phyloP scores from a whole-genome alignment of 2,797 vertebrate genomes.

The Apogon hyalosoma region DNA sequence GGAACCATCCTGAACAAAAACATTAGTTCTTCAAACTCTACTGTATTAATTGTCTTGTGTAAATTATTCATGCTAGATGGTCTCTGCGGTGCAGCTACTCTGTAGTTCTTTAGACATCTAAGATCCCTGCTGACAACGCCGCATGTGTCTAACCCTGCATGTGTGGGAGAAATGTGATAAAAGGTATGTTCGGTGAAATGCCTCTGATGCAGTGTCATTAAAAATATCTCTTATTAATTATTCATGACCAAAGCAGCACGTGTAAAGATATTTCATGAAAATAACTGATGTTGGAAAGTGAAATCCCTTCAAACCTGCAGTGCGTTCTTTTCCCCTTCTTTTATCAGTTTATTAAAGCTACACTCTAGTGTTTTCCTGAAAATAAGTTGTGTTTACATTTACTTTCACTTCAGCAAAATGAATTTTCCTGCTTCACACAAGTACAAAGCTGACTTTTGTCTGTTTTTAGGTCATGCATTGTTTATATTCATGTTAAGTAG shows the following conservation, averaged over 20 bases:
- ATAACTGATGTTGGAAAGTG: no score
- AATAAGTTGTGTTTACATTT: no score
- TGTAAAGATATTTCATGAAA: neutral
- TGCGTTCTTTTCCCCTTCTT: no score
- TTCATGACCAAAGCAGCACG: neutral
- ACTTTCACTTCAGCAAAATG: no score
- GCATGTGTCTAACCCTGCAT: neutral
- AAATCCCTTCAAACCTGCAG: no score
- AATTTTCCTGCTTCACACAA: no score
- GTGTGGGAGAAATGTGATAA: neutral
- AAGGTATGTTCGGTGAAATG: neutral
- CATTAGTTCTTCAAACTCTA: neutral
- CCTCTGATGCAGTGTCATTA: neutral
- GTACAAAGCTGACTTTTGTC: no score
- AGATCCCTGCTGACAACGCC: neutral
- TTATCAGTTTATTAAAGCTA: no score
- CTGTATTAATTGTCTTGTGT: neutral
- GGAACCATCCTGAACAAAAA: no score
- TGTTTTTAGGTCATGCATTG: no score
- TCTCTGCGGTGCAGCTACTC: neutral
- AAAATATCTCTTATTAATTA: neutral
- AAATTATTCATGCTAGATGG: neutral
- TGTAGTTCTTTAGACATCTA: neutral
- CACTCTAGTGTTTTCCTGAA: no score
- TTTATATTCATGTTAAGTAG: no score